Evolutionary conservation across 2,888 invertebrate species (phyloP), one percentile per base, ranked within the genome.

Genomic region (Magallana nippona): DNA sequence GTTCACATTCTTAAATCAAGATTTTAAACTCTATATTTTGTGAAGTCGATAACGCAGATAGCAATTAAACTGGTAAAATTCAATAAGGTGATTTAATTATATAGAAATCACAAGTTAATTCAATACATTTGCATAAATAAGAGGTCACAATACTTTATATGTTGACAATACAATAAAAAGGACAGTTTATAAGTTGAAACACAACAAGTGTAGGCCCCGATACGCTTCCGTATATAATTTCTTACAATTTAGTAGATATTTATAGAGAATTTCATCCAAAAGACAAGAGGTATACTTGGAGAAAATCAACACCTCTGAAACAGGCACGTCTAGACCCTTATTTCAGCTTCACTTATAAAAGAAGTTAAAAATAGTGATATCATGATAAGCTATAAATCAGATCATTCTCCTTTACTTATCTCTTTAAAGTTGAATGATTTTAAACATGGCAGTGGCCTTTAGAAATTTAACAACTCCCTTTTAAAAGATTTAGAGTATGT

Each of bases 381-480:
- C 19, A 60, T 22, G 57, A 60, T 17, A 58, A 27, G 58, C n/a
- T n/a, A n/a, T n/a, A n/a, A n/a, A n/a, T 60, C 81, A 44, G 22
- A 60, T 60, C 81, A 81, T 60, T 81, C 60, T 5, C 32, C 32
- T 27, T n/a, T 60, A 58, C 32, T n/a, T n/a, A 11, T 81, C 2
- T 13, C 17, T 17, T 17, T 81, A 5, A 57, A 81, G 58, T 27
- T 60, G 2, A 81, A 58, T 13, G 27, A 81, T 15, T 81, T 81
- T 60, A 58, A 27, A 13, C 57, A 81, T 17, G 62, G 81, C 1
- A 22, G 58, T 17, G 81, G 60, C 13, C 44, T 27, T 17, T 60
- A 17, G 81, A 86, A 83, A 83, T 71, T 86, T 60, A 84, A 86
- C 80, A 84, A 86, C 55, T 81, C 80, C 22, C 55, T 83, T 0